A percentile compares a stretch with the other conserved stretches of the same genome.
These are phyloP conservation scores for Cosmia pyralina DNA, from an alignment of 2,888 invertebrate species.

Conservation along the genomic window DNA sequence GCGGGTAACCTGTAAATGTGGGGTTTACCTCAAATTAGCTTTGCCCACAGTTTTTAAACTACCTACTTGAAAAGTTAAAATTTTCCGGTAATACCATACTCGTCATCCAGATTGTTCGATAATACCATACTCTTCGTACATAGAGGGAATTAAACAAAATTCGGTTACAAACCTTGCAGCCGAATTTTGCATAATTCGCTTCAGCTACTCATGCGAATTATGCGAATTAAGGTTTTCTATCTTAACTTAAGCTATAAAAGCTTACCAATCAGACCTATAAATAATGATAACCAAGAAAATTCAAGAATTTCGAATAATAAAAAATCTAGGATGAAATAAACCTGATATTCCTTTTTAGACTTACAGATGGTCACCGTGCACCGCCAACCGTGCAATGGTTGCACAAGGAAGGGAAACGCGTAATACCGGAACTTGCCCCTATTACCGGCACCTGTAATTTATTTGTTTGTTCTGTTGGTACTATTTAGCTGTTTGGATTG, in stretches of 20 bases:
- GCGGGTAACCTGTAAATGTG: neutral
- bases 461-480: slow-evolving; percentile 8
- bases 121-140: neutral
- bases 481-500: neutral
- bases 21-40: neutral
- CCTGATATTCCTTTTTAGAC: neutral
- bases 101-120: neutral
- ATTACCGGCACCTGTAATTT: slow-evolving; percentile 11
- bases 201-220: too few species aligned
- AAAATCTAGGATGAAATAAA: neutral
- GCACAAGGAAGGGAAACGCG: slow-evolving; percentile 62
- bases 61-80: too few species aligned
- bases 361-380: slow-evolving; percentile 33
- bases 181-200: too few species aligned
- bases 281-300: neutral
- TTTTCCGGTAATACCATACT: neutral
- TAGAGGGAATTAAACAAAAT: neutral
- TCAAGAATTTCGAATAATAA: too few species aligned
- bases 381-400: slow-evolving; percentile 56
- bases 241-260: neutral
- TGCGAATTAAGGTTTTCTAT: too few species aligned
- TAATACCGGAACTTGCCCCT: slow-evolving; percentile 32
- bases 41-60: too few species aligned
- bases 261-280: neutral
- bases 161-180: too few species aligned